phyloP scores from a whole-genome alignment of 2,888 invertebrate species.

The Macaria liturata region DNA sequence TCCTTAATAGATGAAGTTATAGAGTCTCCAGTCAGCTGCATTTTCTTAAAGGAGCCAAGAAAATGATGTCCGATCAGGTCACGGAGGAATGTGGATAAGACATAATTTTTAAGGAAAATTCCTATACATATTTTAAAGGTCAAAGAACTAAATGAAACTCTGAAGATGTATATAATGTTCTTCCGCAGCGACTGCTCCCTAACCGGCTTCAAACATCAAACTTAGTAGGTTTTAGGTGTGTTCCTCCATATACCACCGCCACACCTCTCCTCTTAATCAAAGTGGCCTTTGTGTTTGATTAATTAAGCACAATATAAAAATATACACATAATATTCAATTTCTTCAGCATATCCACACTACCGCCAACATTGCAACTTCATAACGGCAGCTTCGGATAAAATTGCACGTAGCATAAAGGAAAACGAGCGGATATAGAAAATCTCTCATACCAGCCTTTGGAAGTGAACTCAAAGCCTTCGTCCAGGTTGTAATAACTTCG shows the following conservation, averaged over 20 bases:
- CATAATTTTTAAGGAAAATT: not conserved
- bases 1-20: constrained; percentile 75
- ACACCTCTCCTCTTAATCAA: too few species aligned
- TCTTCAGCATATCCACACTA: constrained; percentile 47
- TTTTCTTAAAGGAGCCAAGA: constrained; percentile 80
- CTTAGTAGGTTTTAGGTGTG: too few species aligned
- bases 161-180: too few species aligned
- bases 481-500: constrained; percentile 67
- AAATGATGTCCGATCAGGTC: constrained; percentile 72
- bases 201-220: too few species aligned
- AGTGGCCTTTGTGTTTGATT: too few species aligned
- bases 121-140: not conserved
- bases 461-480: constrained; percentile 68
- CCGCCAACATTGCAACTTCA: constrained; percentile 54
- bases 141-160: too few species aligned
- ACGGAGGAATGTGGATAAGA: constrained; percentile 45
- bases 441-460: constrained; percentile 74
- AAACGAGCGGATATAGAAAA: constrained; percentile 82
- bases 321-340: not conserved
- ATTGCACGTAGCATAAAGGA: constrained; percentile 81
- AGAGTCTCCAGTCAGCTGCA: constrained; percentile 77
- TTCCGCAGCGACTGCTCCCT: too few species aligned
- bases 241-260: too few species aligned
- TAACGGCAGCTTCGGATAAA: constrained; percentile 75
- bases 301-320: too few species aligned